Evolutionary conservation across 1,140 invertebrate species (phyloP).

Genomic region (Musca domestica): DNA sequence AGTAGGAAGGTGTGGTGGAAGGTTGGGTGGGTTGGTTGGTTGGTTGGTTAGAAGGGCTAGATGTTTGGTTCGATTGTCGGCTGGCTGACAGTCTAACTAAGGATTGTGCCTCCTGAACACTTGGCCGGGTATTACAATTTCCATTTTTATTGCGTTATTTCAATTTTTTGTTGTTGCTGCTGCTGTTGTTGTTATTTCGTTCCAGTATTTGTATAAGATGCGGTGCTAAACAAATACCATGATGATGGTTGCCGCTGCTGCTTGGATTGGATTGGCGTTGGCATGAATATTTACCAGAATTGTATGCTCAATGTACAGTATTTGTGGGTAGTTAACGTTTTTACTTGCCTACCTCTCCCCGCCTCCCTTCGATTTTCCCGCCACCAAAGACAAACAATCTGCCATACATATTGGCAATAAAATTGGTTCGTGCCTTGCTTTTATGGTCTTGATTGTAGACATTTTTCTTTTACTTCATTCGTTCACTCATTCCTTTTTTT

Average conservation of each 20-base stretch:
- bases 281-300: too few species aligned
- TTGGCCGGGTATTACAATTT: constrained; percentile 16
- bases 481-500: neutral
- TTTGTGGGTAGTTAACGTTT: too few species aligned
- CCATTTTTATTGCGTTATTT: constrained; percentile 22
- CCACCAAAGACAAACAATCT: neutral
- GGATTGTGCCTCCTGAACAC: neutral
- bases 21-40: too few species aligned
- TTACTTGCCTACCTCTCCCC: too few species aligned
- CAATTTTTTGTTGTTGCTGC: neutral
- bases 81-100: too few species aligned
- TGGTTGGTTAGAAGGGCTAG: too few species aligned
- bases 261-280: too few species aligned
- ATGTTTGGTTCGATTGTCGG: too few species aligned
- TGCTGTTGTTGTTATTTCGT: neutral
- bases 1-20: too few species aligned
- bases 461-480: neutral
- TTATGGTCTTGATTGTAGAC: constrained; percentile 3
- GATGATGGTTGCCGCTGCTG: too few species aligned
- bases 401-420: constrained; percentile 4
- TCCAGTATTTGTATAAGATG: neutral
- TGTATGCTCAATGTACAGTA: too few species aligned
- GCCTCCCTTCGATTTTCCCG: too few species aligned
- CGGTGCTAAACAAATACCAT: neutral
- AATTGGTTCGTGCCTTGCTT: constrained; percentile 11